phyloP scores from a whole-genome alignment of 2,797 vertebrate species.

The Poecile montanus region DNA sequence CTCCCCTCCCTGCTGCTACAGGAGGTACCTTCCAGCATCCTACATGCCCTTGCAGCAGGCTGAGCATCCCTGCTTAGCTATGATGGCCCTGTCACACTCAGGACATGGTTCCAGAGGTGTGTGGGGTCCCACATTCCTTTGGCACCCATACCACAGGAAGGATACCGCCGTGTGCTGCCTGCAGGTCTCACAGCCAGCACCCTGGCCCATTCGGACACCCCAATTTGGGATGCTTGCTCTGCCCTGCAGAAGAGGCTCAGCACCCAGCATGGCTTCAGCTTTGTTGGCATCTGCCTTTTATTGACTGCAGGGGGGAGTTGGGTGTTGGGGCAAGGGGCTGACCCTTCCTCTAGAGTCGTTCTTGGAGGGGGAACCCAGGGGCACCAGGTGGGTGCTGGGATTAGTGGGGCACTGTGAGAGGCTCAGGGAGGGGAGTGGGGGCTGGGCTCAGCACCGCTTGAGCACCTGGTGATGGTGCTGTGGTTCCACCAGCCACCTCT shows the following conservation, averaged over 20 bases:
- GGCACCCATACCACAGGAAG: rapidly evolving
- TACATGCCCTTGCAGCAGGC: rapidly evolving
- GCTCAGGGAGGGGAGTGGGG: rapidly evolving
- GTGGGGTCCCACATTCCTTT: background rate
- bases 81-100: no score
- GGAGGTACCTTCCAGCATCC: background rate
- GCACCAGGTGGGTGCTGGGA: background rate
- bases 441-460: background rate
- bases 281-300: conserved; percentile 53
- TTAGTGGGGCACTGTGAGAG: rapidly evolving
- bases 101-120: background rate
- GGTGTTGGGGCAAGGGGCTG: background rate
- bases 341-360: background rate
- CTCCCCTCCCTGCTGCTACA: background rate
- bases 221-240: background rate
- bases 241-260: background rate
- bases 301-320: background rate
- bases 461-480: background rate
- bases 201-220: background rate
- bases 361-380: background rate
- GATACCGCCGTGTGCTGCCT: background rate
- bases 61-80: background rate
- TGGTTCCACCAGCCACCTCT: background rate
- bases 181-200: background rate
- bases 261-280: background rate